Evolutionary conservation across 1,140 invertebrate genomes (phyloP).

Genomic region (Rhagoletis pomonella): DNA sequence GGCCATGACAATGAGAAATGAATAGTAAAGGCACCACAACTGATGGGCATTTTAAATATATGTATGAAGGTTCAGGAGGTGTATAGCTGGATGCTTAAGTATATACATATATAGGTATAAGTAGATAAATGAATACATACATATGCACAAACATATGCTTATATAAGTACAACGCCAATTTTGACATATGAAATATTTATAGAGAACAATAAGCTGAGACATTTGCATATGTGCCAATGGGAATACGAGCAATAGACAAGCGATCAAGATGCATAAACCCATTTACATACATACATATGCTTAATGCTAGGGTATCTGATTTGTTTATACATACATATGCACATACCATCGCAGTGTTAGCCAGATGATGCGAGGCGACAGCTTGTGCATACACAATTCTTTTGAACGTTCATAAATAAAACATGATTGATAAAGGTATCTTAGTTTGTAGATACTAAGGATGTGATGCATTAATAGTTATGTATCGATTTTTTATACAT

Average conservation of each 20-base stretch:
- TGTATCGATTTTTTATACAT: too few relatives aligned
- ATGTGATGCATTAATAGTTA: slow-evolving; percentile 29
- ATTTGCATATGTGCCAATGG: not conserved
- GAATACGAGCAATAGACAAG: not conserved
- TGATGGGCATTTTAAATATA: too few relatives aligned
- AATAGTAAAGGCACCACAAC: too few relatives aligned
- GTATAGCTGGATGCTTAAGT: not conserved
- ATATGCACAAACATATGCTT: not conserved
- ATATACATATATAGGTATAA: not conserved
- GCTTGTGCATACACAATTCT: not conserved
- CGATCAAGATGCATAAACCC: not conserved
- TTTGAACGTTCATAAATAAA: slow-evolving; percentile 17
- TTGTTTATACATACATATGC: too few relatives aligned
- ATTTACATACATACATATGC: not conserved
- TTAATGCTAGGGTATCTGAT: too few relatives aligned
- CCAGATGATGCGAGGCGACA: not conserved
- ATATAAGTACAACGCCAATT: not conserved
- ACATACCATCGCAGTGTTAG: not conserved
- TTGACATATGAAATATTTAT: slow-evolving; percentile 33
- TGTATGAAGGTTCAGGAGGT: too few relatives aligned
- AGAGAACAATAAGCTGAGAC: slow-evolving; percentile 10
- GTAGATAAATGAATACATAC: too few relatives aligned
- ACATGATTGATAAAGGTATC: slow-evolving; percentile 18
- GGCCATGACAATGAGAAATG: too few relatives aligned
- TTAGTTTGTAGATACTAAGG: not conserved